Base-by-base conservation (phyloP, 2,113 vertebrate species). In the Notarius lentiginosus region DNA sequence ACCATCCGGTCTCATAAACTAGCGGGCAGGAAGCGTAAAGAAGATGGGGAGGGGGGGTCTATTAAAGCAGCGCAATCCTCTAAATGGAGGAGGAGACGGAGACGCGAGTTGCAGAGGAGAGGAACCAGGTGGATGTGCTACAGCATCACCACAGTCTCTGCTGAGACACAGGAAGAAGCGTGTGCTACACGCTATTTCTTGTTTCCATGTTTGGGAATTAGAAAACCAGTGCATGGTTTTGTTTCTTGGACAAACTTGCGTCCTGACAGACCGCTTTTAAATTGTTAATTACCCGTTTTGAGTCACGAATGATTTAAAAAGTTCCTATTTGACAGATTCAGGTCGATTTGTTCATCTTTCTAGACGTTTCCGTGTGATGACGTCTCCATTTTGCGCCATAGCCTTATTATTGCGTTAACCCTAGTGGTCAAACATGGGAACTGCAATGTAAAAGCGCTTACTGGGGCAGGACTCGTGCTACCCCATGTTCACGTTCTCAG, bases 21-120 rank as follows among this genome's bases (percentile, higher is more conserved):
- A 27, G 68, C 66, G 88, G 75, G 86, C 84, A 86, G 79, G 84
- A 86, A 91, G 91, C 90, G 89, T 86, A 90, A 91, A 92, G 89
- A 86, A 51, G 86, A 91, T 12, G 5, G 83, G 85, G 79, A 41
- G 41, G 73, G 41, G 73, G 79, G 89, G 87, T 92, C 89, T 91
- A 94, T 94, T 93, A 93, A 92, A 92, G 90, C 0, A 12, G 90
- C 84, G 88, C 86, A 91, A 94, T 92, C 91, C 86, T 88, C 89
- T 89, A 94, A 94, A 90, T 93, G 93, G 88, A 92, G 88, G 60
- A n/a, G 34, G 51, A 55, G 77, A 68, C 14, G 53, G 20, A 63
- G 20, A 27, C 55, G 51, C 15, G 61, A 76, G 56, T n/a, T 14
- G 30, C 14, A 0, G 55, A 63, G 87, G n/a, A 66, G 56, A 76